Evolutionary conservation across 2,888 invertebrate species (phyloP).

Genomic region (Celastrina argiolus): DNA sequence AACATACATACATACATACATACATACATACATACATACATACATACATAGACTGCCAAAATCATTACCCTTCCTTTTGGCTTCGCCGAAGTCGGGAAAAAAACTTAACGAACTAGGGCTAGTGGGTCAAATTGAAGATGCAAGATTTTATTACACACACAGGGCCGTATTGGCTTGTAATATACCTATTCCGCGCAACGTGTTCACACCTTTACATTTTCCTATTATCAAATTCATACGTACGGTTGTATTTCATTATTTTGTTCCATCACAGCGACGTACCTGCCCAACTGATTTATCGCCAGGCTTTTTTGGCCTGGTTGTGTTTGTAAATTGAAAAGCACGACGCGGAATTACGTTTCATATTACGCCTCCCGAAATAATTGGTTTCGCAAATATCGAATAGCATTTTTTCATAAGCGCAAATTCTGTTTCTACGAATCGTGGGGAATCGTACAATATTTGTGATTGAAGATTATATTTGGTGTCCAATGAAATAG

Average conservation of each 20-base stretch:
- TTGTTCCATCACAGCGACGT: slow-evolving; percentile 15
- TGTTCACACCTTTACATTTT: background rate
- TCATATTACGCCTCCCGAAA: slow-evolving; percentile 6
- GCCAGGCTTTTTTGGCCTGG: background rate
- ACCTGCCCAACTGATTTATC: slow-evolving; percentile 16
- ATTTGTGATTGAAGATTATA: too few species aligned
- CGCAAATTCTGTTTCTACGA: background rate
- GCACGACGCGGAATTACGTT: slow-evolving; percentile 7
- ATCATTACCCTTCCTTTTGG: too few species aligned
- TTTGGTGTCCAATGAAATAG: too few species aligned
- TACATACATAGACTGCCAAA: too few species aligned
- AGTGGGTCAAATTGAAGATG: too few species aligned
- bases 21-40: too few species aligned
- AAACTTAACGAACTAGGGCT: too few species aligned
- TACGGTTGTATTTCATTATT: slow-evolving; percentile 18
- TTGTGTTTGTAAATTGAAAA: slow-evolving; percentile 17
- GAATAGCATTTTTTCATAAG: background rate
- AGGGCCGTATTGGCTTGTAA: too few species aligned
- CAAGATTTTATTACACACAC: too few species aligned
- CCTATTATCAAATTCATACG: slow-evolving; percentile 20
- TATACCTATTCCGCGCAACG: background rate
- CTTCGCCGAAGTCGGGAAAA: too few species aligned
- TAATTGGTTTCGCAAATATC: background rate
- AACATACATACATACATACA: too few species aligned
- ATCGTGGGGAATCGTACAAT: background rate